These are phyloP conservation scores for Diplosoma virens DNA, from an alignment of 23 tunicate genomes.

Conservation along the genomic window DNA sequence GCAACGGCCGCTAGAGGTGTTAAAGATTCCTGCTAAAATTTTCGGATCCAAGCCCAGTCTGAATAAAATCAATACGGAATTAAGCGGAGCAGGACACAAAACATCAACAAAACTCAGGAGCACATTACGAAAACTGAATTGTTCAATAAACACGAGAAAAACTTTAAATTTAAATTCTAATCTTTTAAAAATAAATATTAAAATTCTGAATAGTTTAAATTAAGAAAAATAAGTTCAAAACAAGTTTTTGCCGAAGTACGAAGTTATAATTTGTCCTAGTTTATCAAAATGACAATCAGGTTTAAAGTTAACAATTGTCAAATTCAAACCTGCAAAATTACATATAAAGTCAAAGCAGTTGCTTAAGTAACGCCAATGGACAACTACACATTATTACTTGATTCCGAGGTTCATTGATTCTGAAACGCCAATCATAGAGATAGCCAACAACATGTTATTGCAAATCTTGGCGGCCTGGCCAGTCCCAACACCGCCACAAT, in stretches of 20 bases:
- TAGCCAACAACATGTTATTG: constrained; percentile 92
- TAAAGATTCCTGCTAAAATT: constrained; percentile 73
- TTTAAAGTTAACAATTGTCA: too few relatives aligned
- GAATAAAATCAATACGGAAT: not conserved
- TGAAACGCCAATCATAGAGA: constrained; percentile 92
- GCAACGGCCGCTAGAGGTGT: constrained; percentile 92
- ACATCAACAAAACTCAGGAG: not conserved
- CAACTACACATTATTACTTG: constrained; percentile 37
- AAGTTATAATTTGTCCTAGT: too few relatives aligned
- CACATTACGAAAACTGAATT: not conserved
- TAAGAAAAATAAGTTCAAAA: too few relatives aligned
- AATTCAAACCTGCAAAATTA: too few relatives aligned
- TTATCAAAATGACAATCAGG: too few relatives aligned
- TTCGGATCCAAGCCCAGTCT: constrained; percentile 93
- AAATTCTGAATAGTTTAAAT: too few relatives aligned
- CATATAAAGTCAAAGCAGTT: too few relatives aligned
- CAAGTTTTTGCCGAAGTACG: too few relatives aligned
- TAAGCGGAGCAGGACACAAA: not conserved
- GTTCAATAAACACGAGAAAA: not conserved
- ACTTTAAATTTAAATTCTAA: not conserved
- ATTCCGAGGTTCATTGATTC: constrained; percentile 92
- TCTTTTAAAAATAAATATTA: not conserved
- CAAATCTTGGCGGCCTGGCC: constrained; percentile 98
- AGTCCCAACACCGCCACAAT: constrained; percentile 95
- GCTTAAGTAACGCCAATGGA: too few relatives aligned